Evolutionary conservation across 2,113 vertebrate species (phyloP).

Genomic region (Microcebus ravelobensis): DNA sequence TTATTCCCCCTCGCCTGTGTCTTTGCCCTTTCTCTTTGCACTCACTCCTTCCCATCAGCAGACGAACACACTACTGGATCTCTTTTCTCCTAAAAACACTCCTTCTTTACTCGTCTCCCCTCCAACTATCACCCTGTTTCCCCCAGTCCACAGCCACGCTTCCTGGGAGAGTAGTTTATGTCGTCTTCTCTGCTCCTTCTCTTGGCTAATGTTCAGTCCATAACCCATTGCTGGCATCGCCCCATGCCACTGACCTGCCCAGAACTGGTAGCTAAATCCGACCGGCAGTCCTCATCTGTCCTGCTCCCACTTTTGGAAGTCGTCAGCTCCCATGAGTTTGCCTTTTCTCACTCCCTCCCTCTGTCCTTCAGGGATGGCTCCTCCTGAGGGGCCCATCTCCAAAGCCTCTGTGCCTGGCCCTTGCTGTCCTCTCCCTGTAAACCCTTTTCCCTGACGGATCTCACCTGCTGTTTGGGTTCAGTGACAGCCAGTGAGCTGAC

Average conservation of each 20-base stretch:
- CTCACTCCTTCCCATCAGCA: neutral
- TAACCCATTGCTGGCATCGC: too few relatives aligned
- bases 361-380: neutral
- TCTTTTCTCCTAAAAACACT: neutral
- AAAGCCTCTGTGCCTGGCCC: neutral
- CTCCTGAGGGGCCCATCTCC: neutral
- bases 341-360: neutral
- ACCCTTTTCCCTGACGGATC: neutral
- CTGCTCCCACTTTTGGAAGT: neutral
- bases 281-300: neutral
- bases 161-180: neutral
- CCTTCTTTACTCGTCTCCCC: neutral
- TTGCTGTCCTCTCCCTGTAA: neutral
- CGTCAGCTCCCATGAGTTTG: neutral
- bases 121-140: neutral
- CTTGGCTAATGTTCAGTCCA: neutral
- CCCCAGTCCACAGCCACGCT: neutral
- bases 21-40: neutral
- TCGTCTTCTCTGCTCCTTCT: neutral
- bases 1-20: neutral
- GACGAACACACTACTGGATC: neutral
- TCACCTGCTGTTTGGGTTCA: neutral
- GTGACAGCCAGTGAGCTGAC: neutral
- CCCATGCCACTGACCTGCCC: neutral
- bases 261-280: neutral